Percentiles rank a stretch among this genome's conserved stretches.
These are phyloP conservation scores for Telmatherina bonti DNA, from an alignment of 2,797 vertebrate genomes.

Conservation along the genomic window DNA sequence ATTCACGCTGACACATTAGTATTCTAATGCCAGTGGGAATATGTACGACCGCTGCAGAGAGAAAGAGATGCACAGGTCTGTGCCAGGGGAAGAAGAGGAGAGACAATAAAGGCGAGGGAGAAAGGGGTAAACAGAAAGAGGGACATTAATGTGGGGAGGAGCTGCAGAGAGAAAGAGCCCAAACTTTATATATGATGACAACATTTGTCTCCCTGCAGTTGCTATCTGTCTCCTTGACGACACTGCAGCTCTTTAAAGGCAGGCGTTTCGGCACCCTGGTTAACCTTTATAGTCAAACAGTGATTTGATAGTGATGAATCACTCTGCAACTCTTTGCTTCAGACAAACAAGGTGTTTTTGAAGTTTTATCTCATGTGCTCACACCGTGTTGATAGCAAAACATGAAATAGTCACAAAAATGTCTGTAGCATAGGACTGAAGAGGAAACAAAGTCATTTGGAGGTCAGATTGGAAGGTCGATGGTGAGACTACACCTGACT, in stretches of 20 bases:
- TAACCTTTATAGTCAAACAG: constrained; percentile 6
- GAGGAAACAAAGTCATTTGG: background rate
- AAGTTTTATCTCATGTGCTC: background rate
- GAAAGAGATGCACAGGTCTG: constrained; percentile 41
- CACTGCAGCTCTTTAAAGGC: constrained; percentile 30
- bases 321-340: background rate
- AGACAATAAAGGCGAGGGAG: constrained; percentile 32
- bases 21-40: constrained; percentile 71
- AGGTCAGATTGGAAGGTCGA: background rate
- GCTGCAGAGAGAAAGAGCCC: constrained; percentile 15
- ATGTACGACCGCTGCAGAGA: constrained; percentile 53
- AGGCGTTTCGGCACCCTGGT: constrained; percentile 25
- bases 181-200: constrained; percentile 41
- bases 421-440: background rate
- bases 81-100: constrained; percentile 50
- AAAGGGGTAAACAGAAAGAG: constrained; percentile 37
- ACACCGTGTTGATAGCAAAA: background rate
- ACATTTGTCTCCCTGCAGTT: constrained; percentile 46
- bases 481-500: background rate
- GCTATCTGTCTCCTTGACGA: constrained; percentile 57
- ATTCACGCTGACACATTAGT: constrained; percentile 69
- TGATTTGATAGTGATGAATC: constrained; percentile 36
- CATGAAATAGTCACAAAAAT: background rate
- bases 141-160: constrained; percentile 49
- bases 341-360: constrained; percentile 2